Conservation (phyloP, 2,797 vertebrate genomes). For the Triplophysa yarkandensis region DNA sequence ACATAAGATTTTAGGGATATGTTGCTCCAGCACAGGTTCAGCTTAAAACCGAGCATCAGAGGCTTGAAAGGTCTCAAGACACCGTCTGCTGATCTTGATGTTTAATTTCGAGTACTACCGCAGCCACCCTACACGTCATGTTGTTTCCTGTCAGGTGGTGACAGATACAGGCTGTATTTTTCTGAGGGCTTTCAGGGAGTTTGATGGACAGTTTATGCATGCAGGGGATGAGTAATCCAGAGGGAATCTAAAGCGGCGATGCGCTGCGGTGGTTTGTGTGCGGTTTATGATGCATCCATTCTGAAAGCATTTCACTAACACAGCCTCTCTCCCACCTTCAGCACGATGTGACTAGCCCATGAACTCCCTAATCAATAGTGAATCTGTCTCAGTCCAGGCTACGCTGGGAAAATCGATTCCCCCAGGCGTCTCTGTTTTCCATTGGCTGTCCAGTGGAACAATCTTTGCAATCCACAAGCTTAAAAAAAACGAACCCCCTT, state of each 20-base stretch:
- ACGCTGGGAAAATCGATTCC: slow-evolving; percentile 67
- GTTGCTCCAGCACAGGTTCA: slow-evolving; percentile 49
- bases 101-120: slow-evolving; percentile 28
- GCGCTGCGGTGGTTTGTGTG: slow-evolving; percentile 60
- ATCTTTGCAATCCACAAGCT: slow-evolving; percentile 28
- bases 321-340: slow-evolving; percentile 22
- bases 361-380: slow-evolving; percentile 66
- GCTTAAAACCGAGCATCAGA: slow-evolving; percentile 18
- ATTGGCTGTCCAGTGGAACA: slow-evolving; percentile 49
- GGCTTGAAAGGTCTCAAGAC: slow-evolving; percentile 27
- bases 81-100: slow-evolving; percentile 13
- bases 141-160: slow-evolving; percentile 40
- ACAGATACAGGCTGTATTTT: slow-evolving; percentile 39
- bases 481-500: slow-evolving; percentile 32
- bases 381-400: slow-evolving; percentile 62
- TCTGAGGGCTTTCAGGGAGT: slow-evolving; percentile 5
- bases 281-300: slow-evolving; percentile 57
- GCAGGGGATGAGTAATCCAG: slow-evolving; percentile 35
- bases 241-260: slow-evolving; percentile 50
- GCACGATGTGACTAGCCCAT: slow-evolving; percentile 50
- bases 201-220: slow-evolving; percentile 46
- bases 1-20: slow-evolving; percentile 36
- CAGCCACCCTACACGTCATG: slow-evolving; percentile 28
- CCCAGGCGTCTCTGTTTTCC: slow-evolving; percentile 61
- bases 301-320: slow-evolving; percentile 36